Evolutionary conservation across 2,797 vertebrate species (phyloP).

Genomic region (Megaceryle alcyon): DNA sequence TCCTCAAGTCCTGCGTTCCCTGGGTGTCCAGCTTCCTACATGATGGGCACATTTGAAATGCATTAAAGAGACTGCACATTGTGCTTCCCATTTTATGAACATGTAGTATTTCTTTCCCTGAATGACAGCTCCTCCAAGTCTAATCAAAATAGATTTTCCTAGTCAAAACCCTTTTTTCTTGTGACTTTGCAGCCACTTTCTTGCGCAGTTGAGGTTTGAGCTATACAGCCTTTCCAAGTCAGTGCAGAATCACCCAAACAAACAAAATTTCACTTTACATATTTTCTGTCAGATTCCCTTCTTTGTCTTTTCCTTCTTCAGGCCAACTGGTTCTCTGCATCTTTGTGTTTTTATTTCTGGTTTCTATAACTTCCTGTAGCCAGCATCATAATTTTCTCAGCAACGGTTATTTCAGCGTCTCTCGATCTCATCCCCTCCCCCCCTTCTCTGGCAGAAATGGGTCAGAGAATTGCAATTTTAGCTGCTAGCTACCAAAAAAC

Average conservation of each 20-base stretch:
- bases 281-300: background rate
- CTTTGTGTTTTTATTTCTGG: conserved; percentile 2
- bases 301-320: background rate
- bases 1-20: background rate
- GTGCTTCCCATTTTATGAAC: background rate
- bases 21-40: background rate
- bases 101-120: background rate
- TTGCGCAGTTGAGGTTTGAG: background rate
- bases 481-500: background rate
- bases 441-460: background rate
- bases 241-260: background rate
- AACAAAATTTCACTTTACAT: background rate
- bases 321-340: background rate
- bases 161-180: background rate
- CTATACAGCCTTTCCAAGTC: background rate
- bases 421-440: background rate
- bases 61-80: background rate
- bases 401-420: background rate
- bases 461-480: background rate
- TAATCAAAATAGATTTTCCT: background rate
- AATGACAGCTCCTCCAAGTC: background rate
- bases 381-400: background rate
- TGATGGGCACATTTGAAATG: background rate
- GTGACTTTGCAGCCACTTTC: background rate
- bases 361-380: background rate